phyloP scores from a whole-genome alignment of 30 jellyfish, hydroid and myxozoan genomes.

The Mastigias papua region DNA sequence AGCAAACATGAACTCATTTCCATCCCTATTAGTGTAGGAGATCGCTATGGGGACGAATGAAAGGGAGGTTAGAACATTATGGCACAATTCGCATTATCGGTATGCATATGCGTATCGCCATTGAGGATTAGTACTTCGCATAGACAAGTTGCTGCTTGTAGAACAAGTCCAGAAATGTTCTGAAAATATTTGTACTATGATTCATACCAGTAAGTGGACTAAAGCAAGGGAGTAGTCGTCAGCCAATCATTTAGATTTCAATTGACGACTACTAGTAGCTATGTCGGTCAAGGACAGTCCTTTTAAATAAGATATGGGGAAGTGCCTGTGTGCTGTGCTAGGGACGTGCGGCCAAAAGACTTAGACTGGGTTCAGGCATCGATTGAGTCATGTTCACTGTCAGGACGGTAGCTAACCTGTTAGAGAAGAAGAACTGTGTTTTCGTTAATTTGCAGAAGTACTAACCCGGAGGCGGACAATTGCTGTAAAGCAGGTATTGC shows the following conservation, averaged over 20 bases:
- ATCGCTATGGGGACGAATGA: constrained; percentile 88
- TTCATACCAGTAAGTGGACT: too few species aligned
- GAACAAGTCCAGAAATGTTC: background rate
- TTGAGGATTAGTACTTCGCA: constrained; percentile 72
- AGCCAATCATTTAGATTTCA: too few species aligned
- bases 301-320: too few species aligned
- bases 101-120: background rate
- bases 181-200: too few species aligned
- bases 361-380: constrained; percentile 39
- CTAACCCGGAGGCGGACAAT: constrained; percentile 68
- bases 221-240: too few species aligned
- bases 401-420: constrained; percentile 79
- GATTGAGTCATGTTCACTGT: constrained; percentile 80
- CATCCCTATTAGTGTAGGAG: constrained; percentile 98
- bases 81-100: background rate
- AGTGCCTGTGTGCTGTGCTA: too few species aligned
- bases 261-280: too few species aligned
- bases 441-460: constrained; percentile 68
- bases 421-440: constrained; percentile 28
- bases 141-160: background rate
- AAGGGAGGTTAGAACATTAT: constrained; percentile 58
- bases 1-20: constrained; percentile 94
- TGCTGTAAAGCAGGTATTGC: too few species aligned
- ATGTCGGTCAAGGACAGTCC: too few species aligned
- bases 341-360: background rate